Percentiles rank a stretch among this genome's conserved stretches.
These are phyloP conservation scores for Cryptocephalus primarius DNA, from an alignment of 2,888 invertebrate genomes.

Conservation along the genomic window DNA sequence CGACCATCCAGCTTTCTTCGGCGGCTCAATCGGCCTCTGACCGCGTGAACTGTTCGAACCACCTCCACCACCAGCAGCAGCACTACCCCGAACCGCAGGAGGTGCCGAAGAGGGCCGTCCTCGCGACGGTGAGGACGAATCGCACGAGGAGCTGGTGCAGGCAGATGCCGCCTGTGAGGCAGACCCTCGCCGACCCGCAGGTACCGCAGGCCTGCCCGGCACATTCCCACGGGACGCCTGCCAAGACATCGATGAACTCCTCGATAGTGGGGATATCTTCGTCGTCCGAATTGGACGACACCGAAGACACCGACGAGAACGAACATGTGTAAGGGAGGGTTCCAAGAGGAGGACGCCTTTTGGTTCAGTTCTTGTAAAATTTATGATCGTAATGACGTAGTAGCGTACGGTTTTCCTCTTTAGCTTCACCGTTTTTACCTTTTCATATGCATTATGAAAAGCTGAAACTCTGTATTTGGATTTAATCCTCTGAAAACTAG, in stretches of 20 bases:
- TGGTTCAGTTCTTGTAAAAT: too few species aligned
- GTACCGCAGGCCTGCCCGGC: conserved; percentile 29
- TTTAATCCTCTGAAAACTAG: too few species aligned
- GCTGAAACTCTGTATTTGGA: too few species aligned
- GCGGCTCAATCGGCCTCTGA: conserved; percentile 23
- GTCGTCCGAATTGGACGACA: conserved; percentile 43
- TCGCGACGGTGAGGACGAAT: conserved; percentile 34
- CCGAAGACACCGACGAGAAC: conserved; percentile 50
- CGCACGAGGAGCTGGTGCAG: conserved; percentile 32
- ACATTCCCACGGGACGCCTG: conserved; percentile 24
- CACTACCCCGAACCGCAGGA: conserved; percentile 23
- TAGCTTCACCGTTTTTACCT: too few species aligned
- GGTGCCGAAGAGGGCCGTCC: conserved; percentile 30
- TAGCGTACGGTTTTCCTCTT: too few species aligned
- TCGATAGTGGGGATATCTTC: conserved; percentile 33
- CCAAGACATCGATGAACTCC: conserved; percentile 34
- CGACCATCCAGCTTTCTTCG: conserved; percentile 26
- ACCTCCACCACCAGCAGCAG: conserved; percentile 1
- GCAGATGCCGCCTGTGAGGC: conserved; percentile 28
- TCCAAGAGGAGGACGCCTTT: too few species aligned
- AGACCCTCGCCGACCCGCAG: conserved; percentile 42
- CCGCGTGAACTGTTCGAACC: conserved; percentile 20
- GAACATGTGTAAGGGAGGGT: conserved; percentile 37
- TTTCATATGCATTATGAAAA: too few species aligned
- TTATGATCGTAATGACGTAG: too few species aligned